Evolutionary conservation across 2,888 invertebrate genomes (phyloP), one percentile per base, ranked within the genome.

Genomic region (Diarsia rubi): DNA sequence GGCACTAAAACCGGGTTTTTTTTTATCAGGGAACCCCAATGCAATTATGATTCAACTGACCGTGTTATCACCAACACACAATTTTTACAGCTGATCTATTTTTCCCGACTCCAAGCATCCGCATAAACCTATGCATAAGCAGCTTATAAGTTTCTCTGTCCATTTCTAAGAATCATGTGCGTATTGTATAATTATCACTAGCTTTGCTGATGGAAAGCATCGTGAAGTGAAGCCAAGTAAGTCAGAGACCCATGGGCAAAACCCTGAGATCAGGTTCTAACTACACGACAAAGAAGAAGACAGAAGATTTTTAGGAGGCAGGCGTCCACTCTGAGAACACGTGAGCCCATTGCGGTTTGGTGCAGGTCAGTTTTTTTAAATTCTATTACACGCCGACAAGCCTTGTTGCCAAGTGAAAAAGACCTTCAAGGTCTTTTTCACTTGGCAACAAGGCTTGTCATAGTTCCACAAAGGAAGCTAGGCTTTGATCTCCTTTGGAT

Each of bases 1-100:
- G 84, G 84, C 47, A 44, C 14, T 42, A 14, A 57, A 74, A 64
- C 84, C 80, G 84, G 74, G 73, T 19, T 72, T 64, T 64, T 45
- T 78, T 47, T 77, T 68, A 82, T 80, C 68, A 63, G 12, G 14
- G 47, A 24, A 62, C 37, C 3, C 77, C 24, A 37, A 44, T 78
- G 11, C 19, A 67, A 78, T 57, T 42, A 11, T 59, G 24, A n/a
- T 47, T 37, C 21, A 66, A 19, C 54, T 59, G 31, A 57, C n/a
- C 47, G 45, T 4, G 21, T 8, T 8, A 44, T 24, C 11, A 1
- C 21, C 11, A 3, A 49, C 21, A 14, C 1, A 21, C 37, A 19
- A 8, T 2, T 42, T 19, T n/a, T 52, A 8, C 3, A 52, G 0
- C 12, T 67, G 1, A 49, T 31, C 21, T 8, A 31, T n/a, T 31